Evolutionary conservation across 2,888 invertebrate species (phyloP).

Genomic region (Lasioglossum pauxillum): DNA sequence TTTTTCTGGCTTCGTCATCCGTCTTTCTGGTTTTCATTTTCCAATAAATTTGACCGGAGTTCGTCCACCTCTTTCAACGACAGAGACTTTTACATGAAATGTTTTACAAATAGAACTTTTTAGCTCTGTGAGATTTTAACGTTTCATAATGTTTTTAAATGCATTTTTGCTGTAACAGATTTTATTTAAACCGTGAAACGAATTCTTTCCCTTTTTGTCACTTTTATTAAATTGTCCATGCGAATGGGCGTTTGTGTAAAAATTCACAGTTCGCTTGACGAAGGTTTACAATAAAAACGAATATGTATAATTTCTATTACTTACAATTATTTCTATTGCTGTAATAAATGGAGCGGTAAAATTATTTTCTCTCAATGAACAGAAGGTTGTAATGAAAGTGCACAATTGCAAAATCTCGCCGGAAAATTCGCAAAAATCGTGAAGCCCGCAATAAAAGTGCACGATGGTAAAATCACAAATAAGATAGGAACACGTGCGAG

Average conservation of each 20-base stretch:
- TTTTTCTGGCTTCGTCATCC: too few species aligned
- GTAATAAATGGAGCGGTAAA: too few species aligned
- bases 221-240: background rate
- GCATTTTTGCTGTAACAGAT: background rate
- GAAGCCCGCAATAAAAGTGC: background rate
- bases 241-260: background rate
- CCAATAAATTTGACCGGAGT: background rate
- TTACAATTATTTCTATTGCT: too few species aligned
- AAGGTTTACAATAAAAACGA: background rate
- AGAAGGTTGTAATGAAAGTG: too few species aligned
- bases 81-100: background rate
- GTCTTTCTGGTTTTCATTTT: background rate
- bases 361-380: too few species aligned
- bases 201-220: background rate
- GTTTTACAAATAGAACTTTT: background rate
- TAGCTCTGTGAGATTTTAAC: background rate
- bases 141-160: background rate
- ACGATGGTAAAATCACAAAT: background rate
- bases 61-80: background rate
- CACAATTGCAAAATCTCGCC: too few species aligned
- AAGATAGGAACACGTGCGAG: background rate
- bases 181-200: background rate
- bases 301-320: too few species aligned
- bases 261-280: background rate
- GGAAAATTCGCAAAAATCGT: background rate